Evolutionary conservation across 2,888 invertebrate species (phyloP).

Genomic region (Eudemis profundana): DNA sequence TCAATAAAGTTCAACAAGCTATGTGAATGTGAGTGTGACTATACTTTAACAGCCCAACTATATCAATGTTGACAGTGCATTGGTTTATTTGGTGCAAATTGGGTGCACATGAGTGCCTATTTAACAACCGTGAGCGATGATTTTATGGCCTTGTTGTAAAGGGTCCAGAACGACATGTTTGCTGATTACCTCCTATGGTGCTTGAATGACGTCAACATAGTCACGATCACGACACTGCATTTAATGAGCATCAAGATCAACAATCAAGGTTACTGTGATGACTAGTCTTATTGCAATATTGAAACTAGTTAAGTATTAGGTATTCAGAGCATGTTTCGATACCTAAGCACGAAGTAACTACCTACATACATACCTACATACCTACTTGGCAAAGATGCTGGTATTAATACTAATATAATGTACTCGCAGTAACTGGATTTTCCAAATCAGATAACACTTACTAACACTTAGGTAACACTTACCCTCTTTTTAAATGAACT

Average conservation of each 20-base stretch:
- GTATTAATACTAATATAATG: too few species aligned
- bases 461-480: too few species aligned
- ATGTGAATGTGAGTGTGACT: not conserved
- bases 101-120: slow-evolving; percentile 8
- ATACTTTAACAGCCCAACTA: slow-evolving; percentile 3
- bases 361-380: too few species aligned
- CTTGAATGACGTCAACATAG: slow-evolving; percentile 11
- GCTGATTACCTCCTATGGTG: slow-evolving; percentile 9
- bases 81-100: slow-evolving; percentile 17
- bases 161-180: slow-evolving; percentile 13
- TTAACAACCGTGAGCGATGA: slow-evolving; percentile 27
- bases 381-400: too few species aligned
- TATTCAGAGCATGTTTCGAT: not conserved
- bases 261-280: slow-evolving; percentile 14
- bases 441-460: too few species aligned
- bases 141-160: slow-evolving; percentile 24
- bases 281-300: slow-evolving; percentile 3
- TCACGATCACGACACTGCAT: slow-evolving; percentile 15
- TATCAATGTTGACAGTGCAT: slow-evolving; percentile 10
- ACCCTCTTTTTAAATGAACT: too few species aligned
- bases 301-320: not conserved
- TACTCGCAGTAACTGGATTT: too few species aligned
- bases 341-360: not conserved
- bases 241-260: slow-evolving; percentile 17
- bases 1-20: too few species aligned